A percentile compares a stretch with the other conserved stretches of the same genome.
These are phyloP conservation scores for Zele albiditarsus DNA, from an alignment of 2,888 invertebrate species.

Conservation along the genomic window DNA sequence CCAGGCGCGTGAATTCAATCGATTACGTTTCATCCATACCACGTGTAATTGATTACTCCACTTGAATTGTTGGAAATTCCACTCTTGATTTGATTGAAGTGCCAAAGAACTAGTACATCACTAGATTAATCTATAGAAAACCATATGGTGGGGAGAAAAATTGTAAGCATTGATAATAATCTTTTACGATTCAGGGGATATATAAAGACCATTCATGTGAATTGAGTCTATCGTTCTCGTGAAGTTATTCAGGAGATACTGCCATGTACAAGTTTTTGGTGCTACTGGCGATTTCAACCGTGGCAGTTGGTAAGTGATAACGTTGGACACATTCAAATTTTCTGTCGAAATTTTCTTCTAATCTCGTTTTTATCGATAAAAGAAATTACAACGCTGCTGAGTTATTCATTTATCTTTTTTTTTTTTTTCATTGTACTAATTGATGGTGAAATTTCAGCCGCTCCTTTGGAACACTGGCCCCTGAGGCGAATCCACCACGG, in stretches of 20 bases:
- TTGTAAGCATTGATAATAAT: background rate
- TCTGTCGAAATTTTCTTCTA: no score
- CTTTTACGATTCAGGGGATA: background rate
- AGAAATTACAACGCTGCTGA: no score
- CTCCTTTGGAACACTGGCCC: background rate
- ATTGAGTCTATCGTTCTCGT: background rate
- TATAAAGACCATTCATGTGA: background rate
- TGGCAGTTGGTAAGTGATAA: background rate
- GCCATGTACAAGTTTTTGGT: background rate
- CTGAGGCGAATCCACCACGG: slow-evolving; percentile 72
- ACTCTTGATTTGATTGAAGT: background rate
- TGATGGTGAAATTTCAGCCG: background rate
- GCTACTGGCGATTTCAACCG: background rate
- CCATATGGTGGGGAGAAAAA: background rate
- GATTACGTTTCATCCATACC: background rate
- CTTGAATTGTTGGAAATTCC: background rate
- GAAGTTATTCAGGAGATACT: background rate
- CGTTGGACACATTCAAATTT: no score
- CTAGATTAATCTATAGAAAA: background rate
- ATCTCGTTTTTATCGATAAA: no score
- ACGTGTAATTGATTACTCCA: background rate
- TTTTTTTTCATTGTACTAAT: background rate
- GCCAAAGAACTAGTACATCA: background rate
- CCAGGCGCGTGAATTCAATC: background rate
- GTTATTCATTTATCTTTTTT: background rate